These are phyloP conservation scores for Cricetomys ansorgei DNA, from an alignment of 2,113 vertebrate species.

Conservation along the genomic window DNA sequence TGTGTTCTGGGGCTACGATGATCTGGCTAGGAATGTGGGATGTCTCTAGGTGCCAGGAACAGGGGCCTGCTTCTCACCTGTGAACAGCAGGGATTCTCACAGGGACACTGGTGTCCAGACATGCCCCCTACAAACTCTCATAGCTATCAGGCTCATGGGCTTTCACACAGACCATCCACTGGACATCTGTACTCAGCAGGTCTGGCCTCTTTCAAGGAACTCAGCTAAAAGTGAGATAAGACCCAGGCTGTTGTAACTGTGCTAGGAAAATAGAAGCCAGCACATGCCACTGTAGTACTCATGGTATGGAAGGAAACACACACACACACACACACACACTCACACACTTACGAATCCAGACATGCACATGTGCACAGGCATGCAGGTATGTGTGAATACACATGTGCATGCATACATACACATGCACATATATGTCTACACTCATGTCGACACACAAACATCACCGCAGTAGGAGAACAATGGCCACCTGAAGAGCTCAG, in stretches of 20 bases:
- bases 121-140: neutral
- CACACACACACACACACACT: neutral
- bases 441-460: neutral
- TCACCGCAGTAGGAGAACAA: neutral
- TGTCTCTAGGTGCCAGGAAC: too few relatives aligned
- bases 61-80: too few relatives aligned
- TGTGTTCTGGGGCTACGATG: neutral
- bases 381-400: too few relatives aligned
- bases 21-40: neutral
- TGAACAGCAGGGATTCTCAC: neutral
- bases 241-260: neutral
- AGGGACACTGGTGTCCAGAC: neutral
- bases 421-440: too few relatives aligned
- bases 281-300: neutral
- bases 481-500: too few relatives aligned
- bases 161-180: neutral
- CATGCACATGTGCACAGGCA: too few relatives aligned
- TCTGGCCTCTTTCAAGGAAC: neutral
- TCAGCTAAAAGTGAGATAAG: neutral
- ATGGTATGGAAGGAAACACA: neutral
- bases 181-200: neutral
- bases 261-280: neutral
- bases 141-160: neutral
- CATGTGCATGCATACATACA: too few relatives aligned
- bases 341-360: too few relatives aligned